Percentiles rank a stretch among this genome's conserved stretches.
Evolutionary conservation across 2,888 invertebrate genomes (phyloP).

Genomic region (Chrysopilus asiliformis): DNA sequence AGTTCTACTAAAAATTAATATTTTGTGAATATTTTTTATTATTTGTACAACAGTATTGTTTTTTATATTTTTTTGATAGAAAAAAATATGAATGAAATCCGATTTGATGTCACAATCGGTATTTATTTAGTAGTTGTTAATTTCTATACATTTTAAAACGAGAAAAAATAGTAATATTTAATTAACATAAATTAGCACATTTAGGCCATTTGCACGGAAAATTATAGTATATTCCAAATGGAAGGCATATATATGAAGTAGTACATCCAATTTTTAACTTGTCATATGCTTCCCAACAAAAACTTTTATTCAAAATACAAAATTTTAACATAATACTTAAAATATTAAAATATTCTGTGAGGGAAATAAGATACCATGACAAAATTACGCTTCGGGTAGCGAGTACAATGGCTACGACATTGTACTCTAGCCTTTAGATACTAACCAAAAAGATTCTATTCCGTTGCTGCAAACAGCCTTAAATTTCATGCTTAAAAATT

Average conservation of each 20-base stretch:
- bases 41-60: too few relatives aligned
- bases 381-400: conserved; percentile 4
- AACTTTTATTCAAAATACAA: conserved; percentile 1
- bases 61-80: too few relatives aligned
- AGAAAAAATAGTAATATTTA: conserved; percentile 1
- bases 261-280: conserved; percentile 1
- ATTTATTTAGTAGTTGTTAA: conserved; percentile 2
- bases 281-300: neutral
- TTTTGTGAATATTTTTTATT: too few relatives aligned
- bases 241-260: too few relatives aligned
- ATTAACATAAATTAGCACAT: conserved; percentile 4
- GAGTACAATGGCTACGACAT: too few relatives aligned
- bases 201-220: too few relatives aligned
- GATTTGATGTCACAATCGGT: conserved; percentile 14
- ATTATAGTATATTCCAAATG: too few relatives aligned
- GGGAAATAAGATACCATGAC: conserved; percentile 3
- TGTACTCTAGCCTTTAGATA: too few relatives aligned
- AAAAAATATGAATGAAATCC: conserved; percentile 3
- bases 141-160: conserved; percentile 4
- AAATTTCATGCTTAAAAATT: too few relatives aligned
- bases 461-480: too few relatives aligned
- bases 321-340: conserved; percentile 2
- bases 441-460: too few relatives aligned
- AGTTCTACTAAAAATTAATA: too few relatives aligned
- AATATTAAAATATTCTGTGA: conserved; percentile 3